Percentiles rank a stretch among this genome's conserved stretches.
Evolutionary conservation across 2,888 invertebrate genomes (phyloP).

Genomic region (Hipparchia sbordonii): DNA sequence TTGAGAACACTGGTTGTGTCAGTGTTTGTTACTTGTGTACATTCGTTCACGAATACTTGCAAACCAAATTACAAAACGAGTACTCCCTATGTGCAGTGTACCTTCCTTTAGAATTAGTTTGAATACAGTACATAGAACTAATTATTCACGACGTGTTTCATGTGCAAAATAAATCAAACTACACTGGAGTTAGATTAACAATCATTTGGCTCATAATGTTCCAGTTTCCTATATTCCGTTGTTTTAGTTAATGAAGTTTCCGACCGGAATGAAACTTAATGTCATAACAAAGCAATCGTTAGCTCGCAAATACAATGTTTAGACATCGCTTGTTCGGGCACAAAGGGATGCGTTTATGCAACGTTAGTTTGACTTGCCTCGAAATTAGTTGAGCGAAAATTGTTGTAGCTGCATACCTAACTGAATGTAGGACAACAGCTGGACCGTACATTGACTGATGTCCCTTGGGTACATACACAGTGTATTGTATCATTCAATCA

Average conservation of each 20-base stretch:
- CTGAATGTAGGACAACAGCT: no score
- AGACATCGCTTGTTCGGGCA: background rate
- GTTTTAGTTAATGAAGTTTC: slow-evolving; percentile 6
- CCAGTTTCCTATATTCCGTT: slow-evolving; percentile 6
- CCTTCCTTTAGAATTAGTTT: no score
- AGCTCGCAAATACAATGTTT: slow-evolving; percentile 15
- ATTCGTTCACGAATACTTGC: no score
- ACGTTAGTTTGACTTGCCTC: slow-evolving; percentile 1
- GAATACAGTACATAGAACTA: background rate
- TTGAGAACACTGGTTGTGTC: no score
- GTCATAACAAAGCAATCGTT: slow-evolving; percentile 12
- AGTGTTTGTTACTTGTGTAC: no score
- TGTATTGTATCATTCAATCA: no score
- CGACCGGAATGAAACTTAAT: background rate
- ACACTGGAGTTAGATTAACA: slow-evolving; percentile 6
- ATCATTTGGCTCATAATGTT: slow-evolving; percentile 16
- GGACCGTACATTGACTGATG: no score
- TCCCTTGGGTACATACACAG: no score
- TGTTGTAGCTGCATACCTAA: background rate
- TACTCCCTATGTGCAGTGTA: no score
- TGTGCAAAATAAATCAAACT: slow-evolving; percentile 7
- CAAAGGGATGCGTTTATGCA: slow-evolving; percentile 7
- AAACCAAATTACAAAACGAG: no score
- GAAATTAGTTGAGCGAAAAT: background rate
- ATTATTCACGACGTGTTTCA: background rate